Base-by-base conservation (phyloP, 2,797 vertebrate species). In the Mus minutoides region DNA sequence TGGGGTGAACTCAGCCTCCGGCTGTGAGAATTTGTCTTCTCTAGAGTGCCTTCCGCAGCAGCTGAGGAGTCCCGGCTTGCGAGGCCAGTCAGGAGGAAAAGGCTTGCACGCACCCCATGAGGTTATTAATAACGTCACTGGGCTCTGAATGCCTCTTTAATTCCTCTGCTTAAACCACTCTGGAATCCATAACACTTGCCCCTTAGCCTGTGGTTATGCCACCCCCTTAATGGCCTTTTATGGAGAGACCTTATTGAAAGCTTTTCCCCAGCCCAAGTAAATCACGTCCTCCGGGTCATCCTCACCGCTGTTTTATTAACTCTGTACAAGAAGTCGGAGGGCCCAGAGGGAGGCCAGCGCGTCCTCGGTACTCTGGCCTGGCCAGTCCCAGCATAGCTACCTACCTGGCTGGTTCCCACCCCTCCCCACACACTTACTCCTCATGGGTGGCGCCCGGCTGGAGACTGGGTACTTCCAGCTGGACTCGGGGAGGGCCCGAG, bases 191-290 rank as follows among this genome's bases (percentile, higher is more conserved):
- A 97, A 90, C 97, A 91, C 98, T 98, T 98, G 94, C 92, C 96
- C 96, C 90, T 98, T 98, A 54, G 97, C 97, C 97, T 76, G 89
- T 87, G 97, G 96, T 88, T 94, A 92, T 96, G 98, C 98, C 62
- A 73, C 97, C 98, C 97, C 92, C 83, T 97, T 98, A 94, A 97
- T 96, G 97, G 97, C 97, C 98, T 96, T 97, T 94, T 98, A 96
- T 78, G 96, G 92, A 98, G 98, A 97, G 96, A 84, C 93, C 96
- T 98, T 97, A 98, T 88, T 97, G 98, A 98, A 98, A 96, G 97
- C 96, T 97, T 98, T 96, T 97, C 95, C 95, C 96, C 86, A 97
- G 94, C 80, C 78, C 73, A 77, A 94, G 97, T 90, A 94, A 97
- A 95, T 94, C 94, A 92, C 71, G 73, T 96, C 67, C n/a, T 95